Conservation (phyloP, 1,140 invertebrate genomes). For the Aphis gossypii region DNA sequence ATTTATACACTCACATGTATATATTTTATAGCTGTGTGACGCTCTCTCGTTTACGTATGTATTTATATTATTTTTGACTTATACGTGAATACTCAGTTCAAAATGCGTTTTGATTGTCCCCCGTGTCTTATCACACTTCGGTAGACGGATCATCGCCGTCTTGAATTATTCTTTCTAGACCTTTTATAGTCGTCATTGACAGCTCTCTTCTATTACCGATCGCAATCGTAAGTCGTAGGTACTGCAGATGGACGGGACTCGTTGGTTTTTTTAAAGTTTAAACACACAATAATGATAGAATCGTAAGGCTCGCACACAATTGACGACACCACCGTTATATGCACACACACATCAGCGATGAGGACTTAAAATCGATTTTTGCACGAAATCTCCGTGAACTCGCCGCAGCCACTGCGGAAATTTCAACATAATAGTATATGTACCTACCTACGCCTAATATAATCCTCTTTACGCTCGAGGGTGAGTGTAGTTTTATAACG, state of each 20-base stretch:
- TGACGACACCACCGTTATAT: no score
- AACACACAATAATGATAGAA: background rate
- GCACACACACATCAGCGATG: background rate
- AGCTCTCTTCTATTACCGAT: background rate
- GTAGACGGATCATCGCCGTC: background rate
- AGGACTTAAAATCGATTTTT: background rate
- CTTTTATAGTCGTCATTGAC: background rate
- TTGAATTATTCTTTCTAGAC: background rate
- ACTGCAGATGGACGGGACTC: background rate
- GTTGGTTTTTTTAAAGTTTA: background rate
- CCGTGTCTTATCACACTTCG: background rate
- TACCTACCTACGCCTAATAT: background rate
- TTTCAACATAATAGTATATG: background rate
- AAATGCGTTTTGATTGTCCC: background rate
- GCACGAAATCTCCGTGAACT: no score
- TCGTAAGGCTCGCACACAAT: background rate
- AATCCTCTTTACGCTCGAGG: background rate
- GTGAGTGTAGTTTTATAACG: constrained; percentile 1
- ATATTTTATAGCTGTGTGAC: no score
- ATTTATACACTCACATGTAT: no score
- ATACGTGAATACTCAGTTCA: background rate
- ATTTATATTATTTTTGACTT: background rate
- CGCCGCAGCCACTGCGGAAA: no score
- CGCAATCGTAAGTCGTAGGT: background rate
- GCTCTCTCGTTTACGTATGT: no score